Evolutionary conservation across 2,797 vertebrate species (phyloP).

Genomic region (Fratercula arctica): DNA sequence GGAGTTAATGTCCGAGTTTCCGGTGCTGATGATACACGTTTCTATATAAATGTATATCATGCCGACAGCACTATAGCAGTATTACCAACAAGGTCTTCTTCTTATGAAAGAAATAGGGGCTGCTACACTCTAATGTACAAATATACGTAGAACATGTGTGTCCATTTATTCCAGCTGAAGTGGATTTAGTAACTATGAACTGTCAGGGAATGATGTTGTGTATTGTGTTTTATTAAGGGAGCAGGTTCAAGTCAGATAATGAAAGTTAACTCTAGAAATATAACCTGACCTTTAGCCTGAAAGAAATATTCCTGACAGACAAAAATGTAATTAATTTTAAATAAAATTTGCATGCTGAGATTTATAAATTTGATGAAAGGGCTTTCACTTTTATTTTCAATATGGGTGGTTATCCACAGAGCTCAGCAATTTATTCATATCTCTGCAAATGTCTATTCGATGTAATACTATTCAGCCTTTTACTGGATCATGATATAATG

Average conservation of each 20-base stretch:
- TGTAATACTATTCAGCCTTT: neutral
- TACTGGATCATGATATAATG: neutral
- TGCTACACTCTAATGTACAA: neutral
- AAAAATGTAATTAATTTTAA: neutral
- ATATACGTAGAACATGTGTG: neutral
- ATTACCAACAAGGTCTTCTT: neutral
- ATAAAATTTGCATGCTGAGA: neutral
- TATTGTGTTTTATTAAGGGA: neutral
- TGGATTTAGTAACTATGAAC: neutral
- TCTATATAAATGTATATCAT: neutral
- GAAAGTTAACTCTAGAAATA: neutral
- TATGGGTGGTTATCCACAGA: neutral
- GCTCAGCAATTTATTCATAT: neutral
- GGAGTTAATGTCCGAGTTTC: neutral
- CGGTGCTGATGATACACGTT: neutral
- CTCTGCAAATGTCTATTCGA: neutral
- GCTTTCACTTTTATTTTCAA: neutral
- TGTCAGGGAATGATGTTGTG: neutral
- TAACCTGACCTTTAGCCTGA: neutral
- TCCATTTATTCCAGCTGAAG: neutral
- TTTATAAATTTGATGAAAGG: neutral
- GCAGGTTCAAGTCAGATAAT: neutral
- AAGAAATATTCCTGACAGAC: neutral
- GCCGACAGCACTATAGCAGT: neutral
- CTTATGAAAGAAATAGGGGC: neutral